phyloP scores from a whole-genome alignment of 2,888 invertebrate genomes.

The Lasioglossum morio region DNA sequence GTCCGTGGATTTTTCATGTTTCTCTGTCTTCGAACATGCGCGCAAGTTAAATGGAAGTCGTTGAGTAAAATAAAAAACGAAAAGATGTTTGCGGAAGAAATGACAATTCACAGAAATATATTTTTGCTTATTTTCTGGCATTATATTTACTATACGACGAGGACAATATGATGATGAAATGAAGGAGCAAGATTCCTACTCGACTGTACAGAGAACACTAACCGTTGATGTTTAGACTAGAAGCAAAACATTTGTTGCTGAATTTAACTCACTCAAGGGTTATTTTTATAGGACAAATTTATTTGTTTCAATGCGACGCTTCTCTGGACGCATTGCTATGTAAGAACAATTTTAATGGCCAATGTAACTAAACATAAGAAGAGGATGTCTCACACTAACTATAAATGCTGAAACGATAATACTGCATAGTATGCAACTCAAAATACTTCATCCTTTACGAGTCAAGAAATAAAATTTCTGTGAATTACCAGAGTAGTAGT shows the following conservation, averaged over 20 bases:
- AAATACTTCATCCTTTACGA: conserved; percentile 42
- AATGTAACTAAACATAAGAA: conserved; percentile 56
- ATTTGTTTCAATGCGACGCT: conserved; percentile 63
- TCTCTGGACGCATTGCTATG: conserved; percentile 56
- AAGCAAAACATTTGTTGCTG: conserved; percentile 74
- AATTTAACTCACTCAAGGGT: conserved; percentile 75
- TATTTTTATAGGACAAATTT: conserved; percentile 78
- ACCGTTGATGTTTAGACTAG: conserved; percentile 74
- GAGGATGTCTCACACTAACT: conserved; percentile 27
- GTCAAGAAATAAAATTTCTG: conserved; percentile 36
- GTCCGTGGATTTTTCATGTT: conserved; percentile 6
- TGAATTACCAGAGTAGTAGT: conserved; percentile 56
- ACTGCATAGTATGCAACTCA: conserved; percentile 49
- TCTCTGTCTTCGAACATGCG: conserved; percentile 12
- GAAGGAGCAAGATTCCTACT: conserved; percentile 70
- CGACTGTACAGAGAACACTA: conserved; percentile 76
- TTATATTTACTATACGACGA: conserved; percentile 70
- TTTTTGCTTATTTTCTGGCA: conserved; percentile 67
- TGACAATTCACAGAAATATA: conserved; percentile 65
- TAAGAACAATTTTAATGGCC: conserved; percentile 61
- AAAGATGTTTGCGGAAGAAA: conserved; percentile 22
- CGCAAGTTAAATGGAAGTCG: conserved; percentile 13
- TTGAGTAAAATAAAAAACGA: neutral
- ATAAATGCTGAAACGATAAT: conserved; percentile 55
- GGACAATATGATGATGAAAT: conserved; percentile 72